These are phyloP conservation scores for Zosterops hypoxanthus DNA, from an alignment of 2,113 vertebrate species.

Conservation along the genomic window DNA sequence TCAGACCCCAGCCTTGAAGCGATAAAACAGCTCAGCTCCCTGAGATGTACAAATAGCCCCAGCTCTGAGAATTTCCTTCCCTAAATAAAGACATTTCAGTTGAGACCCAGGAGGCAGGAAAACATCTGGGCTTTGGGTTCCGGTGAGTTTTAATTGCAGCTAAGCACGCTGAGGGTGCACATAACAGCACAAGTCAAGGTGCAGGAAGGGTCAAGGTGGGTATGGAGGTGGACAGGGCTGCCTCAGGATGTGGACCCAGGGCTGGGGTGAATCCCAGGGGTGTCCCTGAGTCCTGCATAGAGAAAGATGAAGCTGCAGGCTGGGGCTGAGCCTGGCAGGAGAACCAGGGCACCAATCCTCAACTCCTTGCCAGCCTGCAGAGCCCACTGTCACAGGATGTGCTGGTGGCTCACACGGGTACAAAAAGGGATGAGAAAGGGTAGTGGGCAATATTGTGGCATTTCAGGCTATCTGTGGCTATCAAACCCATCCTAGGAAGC, in stretches of 20 bases:
- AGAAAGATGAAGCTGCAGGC: not conserved
- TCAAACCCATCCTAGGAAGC: not conserved
- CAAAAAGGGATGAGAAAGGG: not conserved
- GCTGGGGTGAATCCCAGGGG: not conserved
- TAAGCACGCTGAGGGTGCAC: not conserved
- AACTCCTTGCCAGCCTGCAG: not conserved
- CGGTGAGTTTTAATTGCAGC: not conserved
- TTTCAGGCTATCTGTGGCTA: not conserved
- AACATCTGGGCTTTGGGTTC: not conserved
- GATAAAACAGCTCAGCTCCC: not conserved
- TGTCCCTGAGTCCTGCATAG: accelerated
- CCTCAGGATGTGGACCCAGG: not conserved
- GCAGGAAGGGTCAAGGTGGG: not conserved
- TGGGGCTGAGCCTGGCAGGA: not conserved
- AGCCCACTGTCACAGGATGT: accelerated
- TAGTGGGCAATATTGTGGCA: not conserved
- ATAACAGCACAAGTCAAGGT: not conserved
- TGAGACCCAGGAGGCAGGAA: not conserved
- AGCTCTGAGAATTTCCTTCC: not conserved
- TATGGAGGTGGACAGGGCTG: not conserved
- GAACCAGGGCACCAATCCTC: not conserved
- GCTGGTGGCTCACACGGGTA: not conserved
- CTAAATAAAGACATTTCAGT: not conserved
- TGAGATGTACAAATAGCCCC: not conserved
- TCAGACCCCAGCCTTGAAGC: not conserved